phyloP scores from a whole-genome alignment of 2,113 vertebrate genomes.

The Cathartes aura region DNA sequence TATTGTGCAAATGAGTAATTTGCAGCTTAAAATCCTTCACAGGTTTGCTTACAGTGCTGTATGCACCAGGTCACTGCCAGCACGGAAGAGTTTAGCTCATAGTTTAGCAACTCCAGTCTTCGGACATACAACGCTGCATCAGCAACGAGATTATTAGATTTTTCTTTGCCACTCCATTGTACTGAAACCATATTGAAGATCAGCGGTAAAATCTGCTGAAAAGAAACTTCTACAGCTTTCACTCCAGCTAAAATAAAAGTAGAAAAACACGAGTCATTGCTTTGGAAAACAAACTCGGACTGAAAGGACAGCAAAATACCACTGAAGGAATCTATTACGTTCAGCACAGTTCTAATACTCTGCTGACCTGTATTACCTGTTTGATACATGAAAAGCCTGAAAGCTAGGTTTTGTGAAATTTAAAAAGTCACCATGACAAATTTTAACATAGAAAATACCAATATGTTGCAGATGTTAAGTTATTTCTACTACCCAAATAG shows the following conservation, averaged over 20 bases:
- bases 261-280: rapidly evolving
- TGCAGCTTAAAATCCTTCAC: neutral
- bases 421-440: neutral
- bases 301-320: neutral
- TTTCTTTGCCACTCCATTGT: neutral
- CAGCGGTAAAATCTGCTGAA: neutral
- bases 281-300: neutral
- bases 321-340: neutral
- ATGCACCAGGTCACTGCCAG: neutral
- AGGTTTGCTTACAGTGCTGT: neutral
- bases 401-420: neutral
- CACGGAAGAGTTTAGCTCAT: neutral
- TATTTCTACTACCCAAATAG: neutral
- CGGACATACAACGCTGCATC: rapidly evolving
- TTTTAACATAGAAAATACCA: neutral
- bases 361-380: neutral
- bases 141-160: neutral
- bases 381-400: neutral
- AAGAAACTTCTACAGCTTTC: neutral
- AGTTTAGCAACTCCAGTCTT: neutral
- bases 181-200: neutral
- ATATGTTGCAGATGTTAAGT: neutral
- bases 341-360: neutral
- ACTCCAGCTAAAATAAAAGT: neutral
- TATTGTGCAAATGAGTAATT: neutral